Conservation (phyloP, 2,797 vertebrate genomes). For the Hapalemur alaotrensis region DNA sequence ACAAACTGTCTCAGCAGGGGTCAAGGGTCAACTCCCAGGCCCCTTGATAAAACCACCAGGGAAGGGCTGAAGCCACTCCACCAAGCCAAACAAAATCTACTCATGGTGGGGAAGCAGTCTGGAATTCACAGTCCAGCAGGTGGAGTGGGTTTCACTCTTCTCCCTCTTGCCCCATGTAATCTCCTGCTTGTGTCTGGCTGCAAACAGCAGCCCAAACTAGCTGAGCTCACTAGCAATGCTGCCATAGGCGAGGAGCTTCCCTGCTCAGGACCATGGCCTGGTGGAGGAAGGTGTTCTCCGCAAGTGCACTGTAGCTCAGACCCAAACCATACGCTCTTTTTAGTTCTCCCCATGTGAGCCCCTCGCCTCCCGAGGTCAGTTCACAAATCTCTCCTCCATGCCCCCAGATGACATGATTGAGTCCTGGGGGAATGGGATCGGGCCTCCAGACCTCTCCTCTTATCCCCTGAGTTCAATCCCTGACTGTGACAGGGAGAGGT, state of each 20-base stretch:
- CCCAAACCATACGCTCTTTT: background rate
- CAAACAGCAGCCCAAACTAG: background rate
- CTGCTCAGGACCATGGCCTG: background rate
- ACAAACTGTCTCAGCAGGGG: too few species aligned
- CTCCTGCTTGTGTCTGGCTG: background rate
- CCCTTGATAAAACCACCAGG: too few species aligned
- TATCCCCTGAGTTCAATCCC: background rate
- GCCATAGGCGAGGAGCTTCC: background rate
- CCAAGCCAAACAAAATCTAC: too few species aligned
- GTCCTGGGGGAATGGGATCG: background rate
- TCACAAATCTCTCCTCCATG: background rate
- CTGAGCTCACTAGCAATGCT: background rate
- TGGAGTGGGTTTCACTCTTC: too few species aligned
- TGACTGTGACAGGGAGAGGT: background rate
- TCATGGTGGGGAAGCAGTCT: too few species aligned
- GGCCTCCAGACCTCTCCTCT: background rate
- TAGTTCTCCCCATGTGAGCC: background rate
- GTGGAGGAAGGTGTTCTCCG: background rate
- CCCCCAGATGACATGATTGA: background rate
- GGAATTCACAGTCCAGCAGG: too few species aligned
- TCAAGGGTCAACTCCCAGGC: too few species aligned
- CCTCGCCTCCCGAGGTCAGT: background rate
- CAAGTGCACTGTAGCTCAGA: background rate
- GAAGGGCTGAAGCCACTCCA: too few species aligned
- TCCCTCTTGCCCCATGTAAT: too few species aligned